Percentiles rank a stretch among this genome's conserved stretches.
phyloP scores from a whole-genome alignment of 2,797 vertebrate species.

The Myotis pilosus region DNA sequence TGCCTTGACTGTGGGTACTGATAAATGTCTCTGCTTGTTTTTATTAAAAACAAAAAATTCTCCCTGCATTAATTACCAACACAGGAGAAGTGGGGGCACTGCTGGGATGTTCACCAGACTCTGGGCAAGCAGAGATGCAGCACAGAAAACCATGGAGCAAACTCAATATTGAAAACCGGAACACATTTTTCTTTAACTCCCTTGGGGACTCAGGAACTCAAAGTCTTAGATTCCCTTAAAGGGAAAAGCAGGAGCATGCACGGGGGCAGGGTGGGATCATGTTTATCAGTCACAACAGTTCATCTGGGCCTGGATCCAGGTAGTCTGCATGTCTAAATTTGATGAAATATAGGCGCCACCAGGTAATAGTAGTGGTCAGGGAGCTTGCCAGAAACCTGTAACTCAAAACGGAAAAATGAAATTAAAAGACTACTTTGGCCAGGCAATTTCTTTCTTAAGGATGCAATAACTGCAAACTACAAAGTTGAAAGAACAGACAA shows the following conservation, averaged over 20 bases:
- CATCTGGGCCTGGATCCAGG: conserved; percentile 91
- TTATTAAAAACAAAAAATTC: conserved; percentile 87
- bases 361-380: conserved; percentile 90
- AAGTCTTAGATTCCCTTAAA: conserved; percentile 88
- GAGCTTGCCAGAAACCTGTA: conserved; percentile 91
- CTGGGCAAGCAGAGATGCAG: conserved; percentile 81
- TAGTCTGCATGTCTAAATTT: conserved; percentile 88
- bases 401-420: conserved; percentile 91
- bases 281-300: conserved; percentile 89
- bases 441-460: conserved; percentile 81
- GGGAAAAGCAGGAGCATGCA: conserved; percentile 49
- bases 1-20: conserved; percentile 84
- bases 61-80: conserved; percentile 86
- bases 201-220: conserved; percentile 87
- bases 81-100: conserved; percentile 75
- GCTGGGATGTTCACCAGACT: conserved; percentile 81
- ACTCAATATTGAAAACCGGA: conserved; percentile 71
- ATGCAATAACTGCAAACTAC: conserved; percentile 79
- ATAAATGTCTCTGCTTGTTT: conserved; percentile 84
- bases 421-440: conserved; percentile 86
- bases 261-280: conserved; percentile 86
- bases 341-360: conserved; percentile 92
- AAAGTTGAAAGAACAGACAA: conserved; percentile 67
- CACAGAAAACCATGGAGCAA: conserved; percentile 86
- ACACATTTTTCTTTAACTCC: conserved; percentile 86